Conservation (phyloP, 2,888 invertebrate species). For the Thera obeliscata region DNA sequence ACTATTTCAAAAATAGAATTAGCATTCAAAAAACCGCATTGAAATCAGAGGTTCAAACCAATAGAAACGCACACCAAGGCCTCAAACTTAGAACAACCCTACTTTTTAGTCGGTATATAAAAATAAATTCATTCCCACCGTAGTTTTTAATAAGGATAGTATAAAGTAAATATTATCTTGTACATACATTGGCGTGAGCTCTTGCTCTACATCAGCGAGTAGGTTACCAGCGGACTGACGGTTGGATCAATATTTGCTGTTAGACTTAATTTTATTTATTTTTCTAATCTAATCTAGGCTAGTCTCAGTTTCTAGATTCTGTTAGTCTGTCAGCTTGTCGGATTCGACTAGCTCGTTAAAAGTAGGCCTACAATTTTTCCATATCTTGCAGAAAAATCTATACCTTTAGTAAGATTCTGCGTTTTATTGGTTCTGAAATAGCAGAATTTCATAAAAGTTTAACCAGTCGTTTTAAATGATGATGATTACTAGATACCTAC, state of each 20-base stretch:
- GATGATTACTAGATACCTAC: too few relatives aligned
- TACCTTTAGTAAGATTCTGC: too few relatives aligned
- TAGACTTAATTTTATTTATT: conserved; percentile 1
- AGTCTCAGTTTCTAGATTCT: not conserved
- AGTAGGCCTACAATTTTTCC: not conserved
- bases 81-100: too few relatives aligned
- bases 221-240: not conserved
- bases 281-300: not conserved
- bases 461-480: too few relatives aligned
- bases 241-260: not conserved
- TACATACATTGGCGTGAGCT: not conserved
- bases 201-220: conserved; percentile 3
- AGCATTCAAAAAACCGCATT: too few relatives aligned
- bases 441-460: too few relatives aligned
- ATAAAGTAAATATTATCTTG: not conserved
- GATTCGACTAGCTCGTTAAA: not conserved
- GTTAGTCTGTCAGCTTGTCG: not conserved
- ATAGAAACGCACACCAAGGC: too few relatives aligned
- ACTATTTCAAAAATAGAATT: too few relatives aligned
- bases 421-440: too few relatives aligned
- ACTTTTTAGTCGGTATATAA: too few relatives aligned
- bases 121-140: not conserved
- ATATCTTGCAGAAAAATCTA: too few relatives aligned
- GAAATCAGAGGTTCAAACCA: too few relatives aligned
- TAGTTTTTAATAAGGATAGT: not conserved